Percentiles rank a stretch among this genome's conserved stretches.
Conservation (phyloP, 2,888 invertebrate genomes). For the Thumatha senex region DNA sequence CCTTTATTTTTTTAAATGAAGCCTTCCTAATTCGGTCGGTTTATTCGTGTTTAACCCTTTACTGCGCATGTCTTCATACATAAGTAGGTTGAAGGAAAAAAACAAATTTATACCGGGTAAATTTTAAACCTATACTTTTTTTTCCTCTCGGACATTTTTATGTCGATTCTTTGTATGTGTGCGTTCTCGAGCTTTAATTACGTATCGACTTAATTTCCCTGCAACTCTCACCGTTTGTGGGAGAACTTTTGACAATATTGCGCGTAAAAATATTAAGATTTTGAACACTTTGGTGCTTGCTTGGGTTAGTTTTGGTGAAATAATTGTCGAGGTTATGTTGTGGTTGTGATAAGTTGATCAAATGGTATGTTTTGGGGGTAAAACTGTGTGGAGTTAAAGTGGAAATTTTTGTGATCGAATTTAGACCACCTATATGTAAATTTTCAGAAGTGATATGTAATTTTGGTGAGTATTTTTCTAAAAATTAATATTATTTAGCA, state of each 20-base stretch:
- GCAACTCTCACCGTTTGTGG: constrained; percentile 61
- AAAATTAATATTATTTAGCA: not conserved
- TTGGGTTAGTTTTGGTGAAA: constrained; percentile 23
- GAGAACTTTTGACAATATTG: constrained; percentile 52
- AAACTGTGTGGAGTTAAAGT: constrained; percentile 16
- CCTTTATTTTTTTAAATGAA: constrained; percentile 4
- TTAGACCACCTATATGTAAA: constrained; percentile 6
- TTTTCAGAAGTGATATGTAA: constrained; percentile 27
- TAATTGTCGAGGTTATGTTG: constrained; percentile 24
- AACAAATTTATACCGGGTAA: constrained; percentile 84
- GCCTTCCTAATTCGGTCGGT: constrained; percentile 29
- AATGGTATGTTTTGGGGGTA: constrained; percentile 32
- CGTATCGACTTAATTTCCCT: constrained; percentile 83
- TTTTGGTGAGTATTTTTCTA: constrained; percentile 19
- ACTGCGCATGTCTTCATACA: constrained; percentile 81
- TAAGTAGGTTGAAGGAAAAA: constrained; percentile 80
- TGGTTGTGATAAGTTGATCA: constrained; percentile 18
- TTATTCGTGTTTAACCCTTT: constrained; percentile 70
- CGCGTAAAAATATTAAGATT: constrained; percentile 37
- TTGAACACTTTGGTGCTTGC: constrained; percentile 29
- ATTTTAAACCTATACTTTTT: constrained; percentile 84
- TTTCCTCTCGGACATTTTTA: constrained; percentile 79
- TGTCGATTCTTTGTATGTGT: constrained; percentile 81
- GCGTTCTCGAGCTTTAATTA: constrained; percentile 80
- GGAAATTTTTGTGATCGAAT: not conserved